Percentiles rank a stretch among this genome's conserved stretches.
phyloP scores from a whole-genome alignment of 2,113 vertebrate species.

The Nibea coibor region DNA sequence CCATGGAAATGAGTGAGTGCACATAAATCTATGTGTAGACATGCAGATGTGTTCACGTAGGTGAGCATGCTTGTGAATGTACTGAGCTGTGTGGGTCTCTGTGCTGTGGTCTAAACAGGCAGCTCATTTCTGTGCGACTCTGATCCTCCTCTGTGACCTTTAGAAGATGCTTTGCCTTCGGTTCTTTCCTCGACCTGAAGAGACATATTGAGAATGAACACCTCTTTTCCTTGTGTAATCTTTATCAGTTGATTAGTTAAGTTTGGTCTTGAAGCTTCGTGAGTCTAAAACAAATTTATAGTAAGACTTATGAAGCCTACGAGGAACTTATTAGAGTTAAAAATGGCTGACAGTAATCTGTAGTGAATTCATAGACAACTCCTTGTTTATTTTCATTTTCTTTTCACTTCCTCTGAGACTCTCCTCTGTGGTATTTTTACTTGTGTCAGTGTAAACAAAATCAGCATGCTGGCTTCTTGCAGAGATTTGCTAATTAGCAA shows the following conservation, averaged over 20 bases:
- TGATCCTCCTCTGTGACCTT: slow-evolving; percentile 31
- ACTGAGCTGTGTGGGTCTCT: slow-evolving; percentile 32
- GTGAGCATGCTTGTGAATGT: slow-evolving; percentile 23
- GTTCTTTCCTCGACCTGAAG: slow-evolving; percentile 92
- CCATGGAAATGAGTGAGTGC: slow-evolving; percentile 29
- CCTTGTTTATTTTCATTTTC: slow-evolving; percentile 8
- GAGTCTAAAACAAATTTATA: background rate
- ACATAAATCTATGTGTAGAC: background rate
- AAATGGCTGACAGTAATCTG: slow-evolving; percentile 5
- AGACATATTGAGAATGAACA: slow-evolving; percentile 7
- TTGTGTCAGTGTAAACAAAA: slow-evolving; percentile 31
- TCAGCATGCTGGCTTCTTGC: background rate
- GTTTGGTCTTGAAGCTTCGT: background rate
- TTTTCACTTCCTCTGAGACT: slow-evolving; percentile 5
- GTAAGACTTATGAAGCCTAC: background rate
- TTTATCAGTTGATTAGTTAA: background rate
- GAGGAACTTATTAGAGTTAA: background rate
- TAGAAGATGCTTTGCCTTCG: slow-evolving; percentile 96
- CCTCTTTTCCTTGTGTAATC: too few species aligned
- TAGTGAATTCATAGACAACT: background rate
- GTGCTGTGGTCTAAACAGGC: slow-evolving; percentile 27
- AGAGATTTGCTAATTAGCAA: slow-evolving; percentile 30
- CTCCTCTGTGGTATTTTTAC: slow-evolving; percentile 3
- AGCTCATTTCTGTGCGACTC: slow-evolving; percentile 34
- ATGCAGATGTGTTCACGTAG: slow-evolving; percentile 21